A percentile compares a stretch with the other conserved stretches of the same genome.
These are phyloP conservation scores for Leptinotarsa lineolata DNA, from an alignment of 1,140 invertebrate species.

Conservation along the genomic window DNA sequence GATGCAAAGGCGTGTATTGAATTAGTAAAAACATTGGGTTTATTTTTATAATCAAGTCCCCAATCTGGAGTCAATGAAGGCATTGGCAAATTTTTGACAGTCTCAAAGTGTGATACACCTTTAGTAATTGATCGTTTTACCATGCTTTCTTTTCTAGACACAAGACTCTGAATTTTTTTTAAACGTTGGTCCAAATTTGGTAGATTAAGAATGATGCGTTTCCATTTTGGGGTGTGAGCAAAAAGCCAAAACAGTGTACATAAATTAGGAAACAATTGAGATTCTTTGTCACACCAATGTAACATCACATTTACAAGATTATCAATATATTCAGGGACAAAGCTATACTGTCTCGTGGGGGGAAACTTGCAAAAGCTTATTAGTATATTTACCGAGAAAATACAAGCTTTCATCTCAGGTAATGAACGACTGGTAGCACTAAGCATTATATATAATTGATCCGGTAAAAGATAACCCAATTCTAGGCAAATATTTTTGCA, in stretches of 20 bases:
- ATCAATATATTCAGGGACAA: slow-evolving; percentile 50
- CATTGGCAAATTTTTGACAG: slow-evolving; percentile 32
- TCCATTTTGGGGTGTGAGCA: slow-evolving; percentile 49
- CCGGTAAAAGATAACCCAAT: slow-evolving; percentile 53
- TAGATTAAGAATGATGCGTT: slow-evolving; percentile 37
- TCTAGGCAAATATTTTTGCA: slow-evolving; percentile 57
- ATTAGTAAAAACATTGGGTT: slow-evolving; percentile 48
- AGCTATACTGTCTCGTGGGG: slow-evolving; percentile 41
- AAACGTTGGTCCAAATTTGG: slow-evolving; percentile 45
- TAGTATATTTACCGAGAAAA: slow-evolving; percentile 57
- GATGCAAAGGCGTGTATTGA: slow-evolving; percentile 45
- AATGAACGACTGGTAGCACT: slow-evolving; percentile 60
- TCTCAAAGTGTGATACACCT: slow-evolving; percentile 39
- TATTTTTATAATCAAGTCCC: slow-evolving; percentile 47
- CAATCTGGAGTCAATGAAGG: slow-evolving; percentile 47
- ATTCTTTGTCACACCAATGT: slow-evolving; percentile 68
- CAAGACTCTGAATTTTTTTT: slow-evolving; percentile 41
- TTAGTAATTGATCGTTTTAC: slow-evolving; percentile 32
- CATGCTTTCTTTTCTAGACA: slow-evolving; percentile 49
- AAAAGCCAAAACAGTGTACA: slow-evolving; percentile 69
- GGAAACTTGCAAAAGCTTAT: slow-evolving; percentile 60
- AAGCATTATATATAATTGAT: slow-evolving; percentile 58
- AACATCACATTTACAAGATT: slow-evolving; percentile 60
- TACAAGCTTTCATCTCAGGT: slow-evolving; percentile 60
- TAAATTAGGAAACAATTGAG: slow-evolving; percentile 63